Base-by-base conservation (phyloP, 2,113 vertebrate species). In the Nothobranchius kuhntae region DNA sequence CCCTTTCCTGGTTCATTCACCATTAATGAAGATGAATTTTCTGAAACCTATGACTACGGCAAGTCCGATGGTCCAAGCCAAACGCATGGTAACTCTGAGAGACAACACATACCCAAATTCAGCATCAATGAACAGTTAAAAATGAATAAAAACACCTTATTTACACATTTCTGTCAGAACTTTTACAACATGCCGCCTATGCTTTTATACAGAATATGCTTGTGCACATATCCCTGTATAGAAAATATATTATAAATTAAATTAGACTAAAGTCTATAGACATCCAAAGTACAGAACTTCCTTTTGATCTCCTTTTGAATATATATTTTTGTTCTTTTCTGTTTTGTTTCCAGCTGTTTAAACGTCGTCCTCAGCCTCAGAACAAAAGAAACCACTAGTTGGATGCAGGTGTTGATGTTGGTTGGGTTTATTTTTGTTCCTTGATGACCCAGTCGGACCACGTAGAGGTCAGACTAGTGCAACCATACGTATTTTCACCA, bases 91-190 rank as follows among this genome's bases (percentile, higher is more conserved):
- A 89, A 84, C 85, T 89, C 87, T 91, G 91, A 91, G 78, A 92
- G 89, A 93, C 89, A 82, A 93, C 90, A 93, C 91, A 89, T 65
- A 93, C 86, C 88, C 88, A 90, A 91, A 91, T 88, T 90, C 90
- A 91, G 89, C 87, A 40, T 92, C 91, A 93, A 91, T 88, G 91
- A 93, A 93, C 92, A 91, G 92, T 92, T 91, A 91, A 92, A 94
- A 93, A 93, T 91, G 91, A 93, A 93, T 93, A 94, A 92, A 93
- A 93, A 94, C 93, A 94, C 91, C 80, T 89, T 93, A 94, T 94
- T 92, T 94, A 94, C 92, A 93, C 89, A 81, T 84, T 85, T 91
- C 87, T 76, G 85, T 90, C 89, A 84, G 90, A 91, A 89, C 91
- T 89, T 91, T 87, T 93, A 93, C 91, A 93, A 91, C 92, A 93